Conservation (phyloP, 2,888 invertebrate genomes). For the Boloria euphrosyne region DNA sequence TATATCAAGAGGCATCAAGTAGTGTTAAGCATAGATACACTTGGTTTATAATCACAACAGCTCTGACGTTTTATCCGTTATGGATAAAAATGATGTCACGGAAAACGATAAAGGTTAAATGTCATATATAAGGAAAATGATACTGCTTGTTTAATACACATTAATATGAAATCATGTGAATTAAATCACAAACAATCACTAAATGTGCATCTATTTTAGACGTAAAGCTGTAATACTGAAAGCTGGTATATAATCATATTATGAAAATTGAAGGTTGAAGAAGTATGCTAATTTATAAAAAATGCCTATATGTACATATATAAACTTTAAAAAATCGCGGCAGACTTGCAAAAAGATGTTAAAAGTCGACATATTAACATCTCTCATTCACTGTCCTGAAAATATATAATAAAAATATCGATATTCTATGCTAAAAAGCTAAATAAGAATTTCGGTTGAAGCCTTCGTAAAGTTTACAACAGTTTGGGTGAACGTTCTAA, state of each 20-base stretch:
- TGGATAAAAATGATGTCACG: slow-evolving; percentile 21
- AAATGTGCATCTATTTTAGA: no score
- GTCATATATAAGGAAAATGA: slow-evolving; percentile 22
- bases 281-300: no score
- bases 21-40: background rate
- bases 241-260: no score
- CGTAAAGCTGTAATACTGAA: no score
- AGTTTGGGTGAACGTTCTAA: slow-evolving; percentile 12
- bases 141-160: slow-evolving; percentile 6
- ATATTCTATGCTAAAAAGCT: background rate
- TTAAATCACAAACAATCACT: no score
- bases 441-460: background rate
- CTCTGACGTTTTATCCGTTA: background rate
- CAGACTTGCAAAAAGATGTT: no score
- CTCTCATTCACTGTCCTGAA: no score
- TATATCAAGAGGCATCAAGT: slow-evolving; percentile 1
- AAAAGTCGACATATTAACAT: no score
- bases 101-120: slow-evolving; percentile 26
- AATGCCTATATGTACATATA: no score
- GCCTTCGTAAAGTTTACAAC: slow-evolving; percentile 9
- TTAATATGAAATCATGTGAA: background rate
- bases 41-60: slow-evolving; percentile 5
- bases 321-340: no score
- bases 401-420: background rate
- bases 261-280: no score